A percentile compares a stretch with the other conserved stretches of the same genome.
These are phyloP conservation scores for Corvus cornix DNA, from an alignment of 2,113 vertebrate genomes.

Conservation along the genomic window DNA sequence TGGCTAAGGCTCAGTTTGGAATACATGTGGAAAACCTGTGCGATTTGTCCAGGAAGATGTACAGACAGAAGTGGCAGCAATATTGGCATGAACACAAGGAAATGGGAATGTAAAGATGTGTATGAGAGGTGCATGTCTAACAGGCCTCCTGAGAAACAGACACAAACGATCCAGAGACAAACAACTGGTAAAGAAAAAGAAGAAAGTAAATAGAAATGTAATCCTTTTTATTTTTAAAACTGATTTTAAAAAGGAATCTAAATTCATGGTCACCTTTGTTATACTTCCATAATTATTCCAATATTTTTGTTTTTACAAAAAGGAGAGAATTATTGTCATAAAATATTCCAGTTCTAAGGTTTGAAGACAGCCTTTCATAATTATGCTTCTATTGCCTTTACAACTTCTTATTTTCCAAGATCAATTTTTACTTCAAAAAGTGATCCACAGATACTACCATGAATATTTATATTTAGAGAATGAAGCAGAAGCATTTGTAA, in stretches of 20 bases:
- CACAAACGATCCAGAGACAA: background rate
- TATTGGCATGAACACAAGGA: background rate
- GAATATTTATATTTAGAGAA: conserved; percentile 65
- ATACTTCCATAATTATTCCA: background rate
- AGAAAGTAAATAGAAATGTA: background rate
- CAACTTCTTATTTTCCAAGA: conserved; percentile 35
- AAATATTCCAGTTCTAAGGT: background rate
- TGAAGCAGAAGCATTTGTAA: conserved; percentile 58
- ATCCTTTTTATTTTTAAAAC: background rate
- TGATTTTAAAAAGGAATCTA: background rate
- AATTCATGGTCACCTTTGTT: background rate
- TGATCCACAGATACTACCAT: conserved; percentile 44
- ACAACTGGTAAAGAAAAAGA: background rate
- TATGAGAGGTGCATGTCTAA: background rate
- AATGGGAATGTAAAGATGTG: background rate
- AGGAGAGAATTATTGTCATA: background rate
- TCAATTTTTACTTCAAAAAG: conserved; percentile 49
- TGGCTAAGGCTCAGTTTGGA: background rate
- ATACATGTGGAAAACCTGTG: no score
- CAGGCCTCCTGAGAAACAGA: background rate
- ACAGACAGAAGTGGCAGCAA: background rate
- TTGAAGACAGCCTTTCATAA: conserved; percentile 32
- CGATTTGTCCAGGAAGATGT: background rate
- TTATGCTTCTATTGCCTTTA: conserved; percentile 30
- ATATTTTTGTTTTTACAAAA: background rate